Conservation (phyloP, 2,888 invertebrate species). For the Thecophora atra region DNA sequence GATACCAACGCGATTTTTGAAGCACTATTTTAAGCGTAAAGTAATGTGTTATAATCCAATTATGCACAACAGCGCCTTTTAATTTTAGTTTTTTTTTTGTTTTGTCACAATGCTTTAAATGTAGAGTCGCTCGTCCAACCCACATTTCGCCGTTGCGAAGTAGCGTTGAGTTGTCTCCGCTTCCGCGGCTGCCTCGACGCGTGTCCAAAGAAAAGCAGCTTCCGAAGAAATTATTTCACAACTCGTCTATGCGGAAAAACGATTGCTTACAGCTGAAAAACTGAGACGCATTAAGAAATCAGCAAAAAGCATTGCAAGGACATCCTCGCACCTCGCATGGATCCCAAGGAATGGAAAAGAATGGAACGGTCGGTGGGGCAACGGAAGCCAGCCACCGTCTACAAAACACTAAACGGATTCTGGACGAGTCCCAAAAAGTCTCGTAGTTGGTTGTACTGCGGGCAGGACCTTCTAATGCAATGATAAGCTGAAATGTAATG, state of each 20-base stretch:
- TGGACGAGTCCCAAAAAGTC: slow-evolving; percentile 33
- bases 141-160: slow-evolving; percentile 40
- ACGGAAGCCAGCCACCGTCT: not conserved
- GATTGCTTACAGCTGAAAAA: slow-evolving; percentile 28
- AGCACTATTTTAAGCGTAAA: too few species aligned
- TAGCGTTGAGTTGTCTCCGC: slow-evolving; percentile 51
- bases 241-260: slow-evolving; percentile 41
- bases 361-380: not conserved
- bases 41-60: too few species aligned
- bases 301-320: slow-evolving; percentile 36
- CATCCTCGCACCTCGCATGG: slow-evolving; percentile 20
- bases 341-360: not conserved
- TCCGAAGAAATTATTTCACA: slow-evolving; percentile 40
- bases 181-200: slow-evolving; percentile 19
- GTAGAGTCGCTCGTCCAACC: slow-evolving; percentile 19
- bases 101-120: slow-evolving; percentile 22
- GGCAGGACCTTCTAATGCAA: slow-evolving; percentile 14
- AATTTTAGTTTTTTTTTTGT: too few species aligned
- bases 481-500: not conserved
- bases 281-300: slow-evolving; percentile 37
- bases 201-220: slow-evolving; percentile 5
- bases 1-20: too few species aligned
- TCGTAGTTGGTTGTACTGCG: slow-evolving; percentile 5
- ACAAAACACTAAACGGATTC: slow-evolving; percentile 20
- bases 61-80: too few species aligned